A percentile compares a stretch with the other conserved stretches of the same genome.
phyloP scores from a whole-genome alignment of 92 coral and sea anemone species.

The Epizoanthus scotinus region DNA sequence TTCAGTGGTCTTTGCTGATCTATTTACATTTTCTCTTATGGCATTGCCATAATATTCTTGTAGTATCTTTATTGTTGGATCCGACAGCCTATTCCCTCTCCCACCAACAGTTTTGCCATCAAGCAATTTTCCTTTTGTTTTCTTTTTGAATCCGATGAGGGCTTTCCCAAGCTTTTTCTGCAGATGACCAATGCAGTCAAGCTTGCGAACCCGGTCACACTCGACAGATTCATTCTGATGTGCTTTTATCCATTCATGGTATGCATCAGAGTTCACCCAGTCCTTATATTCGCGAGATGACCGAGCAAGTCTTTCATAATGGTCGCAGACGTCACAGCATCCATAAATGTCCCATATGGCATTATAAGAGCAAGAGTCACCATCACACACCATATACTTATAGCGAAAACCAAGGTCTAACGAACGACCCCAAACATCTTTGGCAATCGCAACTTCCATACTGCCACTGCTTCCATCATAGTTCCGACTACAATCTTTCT shows the following conservation, averaged over 20 bases:
- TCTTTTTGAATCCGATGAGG: slow-evolving; percentile 37
- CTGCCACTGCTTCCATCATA: slow-evolving; percentile 53
- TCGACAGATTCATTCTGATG: slow-evolving; percentile 37
- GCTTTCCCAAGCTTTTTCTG: slow-evolving; percentile 37
- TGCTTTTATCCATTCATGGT: slow-evolving; percentile 9
- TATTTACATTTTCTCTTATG: slow-evolving; percentile 27
- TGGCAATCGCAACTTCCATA: slow-evolving; percentile 47
- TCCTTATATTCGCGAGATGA: slow-evolving; percentile 29
- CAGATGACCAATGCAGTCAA: slow-evolving; percentile 45
- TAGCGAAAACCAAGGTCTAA: slow-evolving; percentile 26
- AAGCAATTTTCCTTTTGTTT: slow-evolving; percentile 38
- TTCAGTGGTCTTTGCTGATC: slow-evolving; percentile 6
- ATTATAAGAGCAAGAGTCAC: slow-evolving; percentile 48
- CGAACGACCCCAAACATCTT: slow-evolving; percentile 44
- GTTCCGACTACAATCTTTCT: slow-evolving; percentile 37
- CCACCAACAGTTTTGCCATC: slow-evolving; percentile 48
- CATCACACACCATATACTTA: slow-evolving; percentile 54
- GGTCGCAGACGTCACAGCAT: slow-evolving; percentile 25
- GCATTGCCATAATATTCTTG: slow-evolving; percentile 46
- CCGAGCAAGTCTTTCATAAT: slow-evolving; percentile 37
- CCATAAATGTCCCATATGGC: slow-evolving; percentile 48
- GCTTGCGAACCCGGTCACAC: slow-evolving; percentile 39
- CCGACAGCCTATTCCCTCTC: slow-evolving; percentile 6
- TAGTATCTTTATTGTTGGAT: slow-evolving; percentile 29
- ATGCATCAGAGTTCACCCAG: slow-evolving; percentile 28